phyloP scores from a whole-genome alignment of 2,888 invertebrate genomes.

The Limnephilus marmoratus region DNA sequence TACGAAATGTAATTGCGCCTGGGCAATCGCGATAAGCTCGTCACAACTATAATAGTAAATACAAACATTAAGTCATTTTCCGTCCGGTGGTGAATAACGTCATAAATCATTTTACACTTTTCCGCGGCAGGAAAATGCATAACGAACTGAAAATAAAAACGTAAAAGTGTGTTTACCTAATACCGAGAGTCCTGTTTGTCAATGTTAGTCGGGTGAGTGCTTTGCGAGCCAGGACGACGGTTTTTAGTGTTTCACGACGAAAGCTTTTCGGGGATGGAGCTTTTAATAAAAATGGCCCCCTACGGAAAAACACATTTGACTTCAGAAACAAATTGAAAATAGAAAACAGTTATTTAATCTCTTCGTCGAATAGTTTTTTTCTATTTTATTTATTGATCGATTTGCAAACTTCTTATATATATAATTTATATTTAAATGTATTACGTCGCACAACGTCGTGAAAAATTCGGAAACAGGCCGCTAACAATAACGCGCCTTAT shows the following conservation, averaged over 20 bases:
- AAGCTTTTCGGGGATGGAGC: neutral
- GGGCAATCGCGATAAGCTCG: neutral
- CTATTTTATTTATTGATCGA: too few species aligned
- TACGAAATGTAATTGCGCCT: neutral
- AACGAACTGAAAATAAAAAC: slow-evolving; percentile 15
- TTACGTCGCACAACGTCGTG: too few species aligned
- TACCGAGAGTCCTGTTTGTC: neutral
- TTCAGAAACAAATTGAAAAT: neutral
- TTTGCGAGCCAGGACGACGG: neutral
- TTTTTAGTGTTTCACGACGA: neutral
- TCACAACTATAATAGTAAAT: neutral
- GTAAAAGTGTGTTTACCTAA: slow-evolving; percentile 7
- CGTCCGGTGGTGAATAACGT: slow-evolving; percentile 21
- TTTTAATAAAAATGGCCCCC: neutral
- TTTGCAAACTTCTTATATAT: too few species aligned
- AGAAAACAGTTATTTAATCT: neutral
- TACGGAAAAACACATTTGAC: neutral
- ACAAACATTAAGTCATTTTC: slow-evolving; percentile 10
- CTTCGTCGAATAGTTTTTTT: too few species aligned
- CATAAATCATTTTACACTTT: slow-evolving; percentile 33
- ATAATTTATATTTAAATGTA: too few species aligned
- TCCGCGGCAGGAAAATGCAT: slow-evolving; percentile 37
- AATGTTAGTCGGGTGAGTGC: neutral
- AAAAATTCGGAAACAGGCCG: too few species aligned
- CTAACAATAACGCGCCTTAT: too few species aligned